A percentile compares a stretch with the other conserved stretches of the same genome.
These are phyloP conservation scores for Salvelinus alpinus DNA, from an alignment of 2,113 vertebrate species.

Conservation along the genomic window DNA sequence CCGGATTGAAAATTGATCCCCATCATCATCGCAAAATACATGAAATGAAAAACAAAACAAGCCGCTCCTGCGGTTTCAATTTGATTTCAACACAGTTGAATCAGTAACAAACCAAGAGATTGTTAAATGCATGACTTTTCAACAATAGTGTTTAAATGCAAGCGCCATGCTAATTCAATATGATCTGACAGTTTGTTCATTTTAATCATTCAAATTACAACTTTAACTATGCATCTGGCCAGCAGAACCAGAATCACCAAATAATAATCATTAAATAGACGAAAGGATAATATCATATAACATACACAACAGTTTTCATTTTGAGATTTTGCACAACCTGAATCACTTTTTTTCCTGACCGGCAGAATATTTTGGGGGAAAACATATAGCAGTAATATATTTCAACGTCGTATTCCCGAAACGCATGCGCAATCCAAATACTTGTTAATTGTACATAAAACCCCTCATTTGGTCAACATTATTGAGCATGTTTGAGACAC, in stretches of 20 bases:
- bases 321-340: constrained; percentile 93
- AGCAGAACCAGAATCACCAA: constrained; percentile 98
- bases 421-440: constrained; percentile 56
- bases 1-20: constrained; percentile 98
- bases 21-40: constrained; percentile 85
- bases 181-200: constrained; percentile 96
- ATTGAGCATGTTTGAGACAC: constrained; percentile 12
- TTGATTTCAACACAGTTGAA: constrained; percentile 99
- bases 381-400: constrained; percentile 65
- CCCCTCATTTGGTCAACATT: constrained; percentile 43
- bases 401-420: constrained; percentile 54
- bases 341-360: constrained; percentile 94
- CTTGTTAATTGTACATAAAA: constrained; percentile 57
- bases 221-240: constrained; percentile 97
- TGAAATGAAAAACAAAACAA: constrained; percentile 94
- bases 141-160: constrained; percentile 97
- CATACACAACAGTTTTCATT: constrained; percentile 84
- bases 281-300: constrained; percentile 61
- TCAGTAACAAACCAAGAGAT: constrained; percentile 93
- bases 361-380: constrained; percentile 90
- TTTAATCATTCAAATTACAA: constrained; percentile 99
- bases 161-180: constrained; percentile 98
- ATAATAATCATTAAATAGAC: constrained; percentile 85
- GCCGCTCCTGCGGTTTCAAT: constrained; percentile 89
- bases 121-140: constrained; percentile 95